Evolutionary conservation across 2,113 vertebrate genomes (phyloP), one percentile per base, ranked within the genome.

Genomic region (Daphoenositta chrysoptera): DNA sequence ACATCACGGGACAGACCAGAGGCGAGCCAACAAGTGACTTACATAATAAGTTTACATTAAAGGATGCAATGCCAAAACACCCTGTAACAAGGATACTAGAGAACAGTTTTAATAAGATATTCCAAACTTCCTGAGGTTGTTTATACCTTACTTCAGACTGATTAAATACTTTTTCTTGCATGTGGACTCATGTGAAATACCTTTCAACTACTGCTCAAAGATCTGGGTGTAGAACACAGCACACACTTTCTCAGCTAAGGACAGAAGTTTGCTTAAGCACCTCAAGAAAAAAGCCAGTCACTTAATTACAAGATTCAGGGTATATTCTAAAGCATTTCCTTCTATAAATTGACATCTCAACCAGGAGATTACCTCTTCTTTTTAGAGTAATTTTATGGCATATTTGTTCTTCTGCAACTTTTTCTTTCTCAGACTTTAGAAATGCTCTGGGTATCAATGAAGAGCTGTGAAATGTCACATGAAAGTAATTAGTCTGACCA

Each of bases 81-180:
- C 68, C 79, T 72, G 69, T 93, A 88, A 90, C 20, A 35, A 93
- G 73, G 83, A 97, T 94, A 89, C 63, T 92, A 87, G 47, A 92
- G 95, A 96, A 81, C 53, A 96, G 80, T 85, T 95, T 94, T 94
- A 95, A 89, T 93, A 95, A 86, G 79, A 33, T 86, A 84, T 96
- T 96, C 96, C 96, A 97, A 98, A 98, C 97, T 98, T 98, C 98
- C 98, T 98, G 96, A 31, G 12, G 87, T 96, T 98, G 98, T 97
- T 97, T 97, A 97, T 97, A 93, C 68, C 86, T 92, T 73, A 50
- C 54, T 94, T 95, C 94, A 97, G 78, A 73, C 87, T 94, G 97
- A 96, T 68, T 14, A 96, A 96, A 96, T 90, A 24, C 61, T 93
- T 96, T 95, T 96, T 89, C 81, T 96, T 94, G 68, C 71, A 73